Base-by-base conservation (phyloP, 2,888 invertebrate species). In the Linyphia triangularis region DNA sequence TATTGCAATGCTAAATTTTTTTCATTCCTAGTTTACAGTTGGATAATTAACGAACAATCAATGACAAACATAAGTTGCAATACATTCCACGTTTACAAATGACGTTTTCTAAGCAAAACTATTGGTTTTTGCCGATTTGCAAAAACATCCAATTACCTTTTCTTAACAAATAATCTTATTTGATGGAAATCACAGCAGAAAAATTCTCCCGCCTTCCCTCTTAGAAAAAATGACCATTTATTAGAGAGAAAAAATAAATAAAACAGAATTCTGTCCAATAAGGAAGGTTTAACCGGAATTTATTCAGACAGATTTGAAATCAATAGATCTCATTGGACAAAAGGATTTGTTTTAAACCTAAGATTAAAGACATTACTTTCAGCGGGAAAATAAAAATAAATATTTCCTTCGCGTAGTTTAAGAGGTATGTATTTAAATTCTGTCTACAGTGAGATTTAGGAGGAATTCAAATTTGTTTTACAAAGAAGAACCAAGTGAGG, bases 261-360 rank as follows among this genome's bases (percentile, higher is more conserved):
- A 78, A 51, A 33, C 59, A 24, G 22, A 51, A 24, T 30, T n/a
- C 69, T 40, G 7, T 5, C 10, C 33, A 63, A 85, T 72, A 72
- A 72, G 51, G 43, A 67, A 63, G 70, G 78, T 78, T 85, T 85
- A 85, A 85, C 63, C 51, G 79, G 72, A 73, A 72, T 85, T 85
- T 78, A 79, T 79, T 85, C 72, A 70, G 65, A 85, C 85, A 79
- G 79, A 73, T 85, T 85, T 72, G 40, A 69, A 85, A 85, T 72
- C 85, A 79, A 79, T 85, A 72, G 63, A 72, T 78, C 70, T 78
- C 85, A 69, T 70, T 85, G 70, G 43, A 70, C 26, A 33, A 40
- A 72, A 72, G 79, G 79, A 79, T 79, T 85, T 72, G 72, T 72
- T 85, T 77, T 63, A 65, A 79, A 72, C 72, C 63, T 63, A 13